Evolutionary conservation across 2,797 vertebrate species (phyloP).

Genomic region (Hypotaenidia okinawae): DNA sequence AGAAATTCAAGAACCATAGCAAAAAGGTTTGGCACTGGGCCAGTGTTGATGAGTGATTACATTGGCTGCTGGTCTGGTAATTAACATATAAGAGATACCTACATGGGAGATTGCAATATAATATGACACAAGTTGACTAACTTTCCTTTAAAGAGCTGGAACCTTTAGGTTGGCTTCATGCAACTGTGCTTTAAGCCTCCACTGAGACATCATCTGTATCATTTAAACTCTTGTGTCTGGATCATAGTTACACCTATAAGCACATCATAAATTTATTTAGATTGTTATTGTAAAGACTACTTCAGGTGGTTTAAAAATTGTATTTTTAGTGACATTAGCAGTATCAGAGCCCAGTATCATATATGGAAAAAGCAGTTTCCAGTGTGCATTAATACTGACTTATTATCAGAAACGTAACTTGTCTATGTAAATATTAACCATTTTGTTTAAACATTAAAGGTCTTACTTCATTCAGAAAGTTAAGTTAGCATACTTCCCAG

Average conservation of each 20-base stretch:
- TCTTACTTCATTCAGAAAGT: slow-evolving; percentile 68
- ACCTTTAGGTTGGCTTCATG: background rate
- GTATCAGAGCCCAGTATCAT: slow-evolving; percentile 49
- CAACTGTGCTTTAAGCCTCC: background rate
- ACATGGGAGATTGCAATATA: background rate
- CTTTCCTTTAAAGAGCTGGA: background rate
- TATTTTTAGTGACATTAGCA: slow-evolving; percentile 61
- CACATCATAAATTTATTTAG: background rate
- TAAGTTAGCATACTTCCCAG: slow-evolving; percentile 1
- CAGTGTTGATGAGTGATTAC: background rate
- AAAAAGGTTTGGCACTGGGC: background rate
- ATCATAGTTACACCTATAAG: background rate
- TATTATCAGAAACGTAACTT: slow-evolving; percentile 71
- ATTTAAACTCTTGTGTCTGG: background rate
- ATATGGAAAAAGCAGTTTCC: slow-evolving; percentile 66
- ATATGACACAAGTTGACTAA: background rate
- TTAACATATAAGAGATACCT: slow-evolving; percentile 7
- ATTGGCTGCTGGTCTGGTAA: slow-evolving; percentile 17
- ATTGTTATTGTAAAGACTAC: slow-evolving; percentile 58
- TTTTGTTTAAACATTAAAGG: slow-evolving; percentile 72
- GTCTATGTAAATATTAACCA: slow-evolving; percentile 72
- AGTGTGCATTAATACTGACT: slow-evolving; percentile 59
- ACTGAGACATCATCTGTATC: background rate
- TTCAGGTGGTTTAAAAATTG: slow-evolving; percentile 64
- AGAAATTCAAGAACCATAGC: slow-evolving; percentile 5